Base-by-base conservation (phyloP, 1,140 invertebrate species). In the Leptinotarsa defecta region DNA sequence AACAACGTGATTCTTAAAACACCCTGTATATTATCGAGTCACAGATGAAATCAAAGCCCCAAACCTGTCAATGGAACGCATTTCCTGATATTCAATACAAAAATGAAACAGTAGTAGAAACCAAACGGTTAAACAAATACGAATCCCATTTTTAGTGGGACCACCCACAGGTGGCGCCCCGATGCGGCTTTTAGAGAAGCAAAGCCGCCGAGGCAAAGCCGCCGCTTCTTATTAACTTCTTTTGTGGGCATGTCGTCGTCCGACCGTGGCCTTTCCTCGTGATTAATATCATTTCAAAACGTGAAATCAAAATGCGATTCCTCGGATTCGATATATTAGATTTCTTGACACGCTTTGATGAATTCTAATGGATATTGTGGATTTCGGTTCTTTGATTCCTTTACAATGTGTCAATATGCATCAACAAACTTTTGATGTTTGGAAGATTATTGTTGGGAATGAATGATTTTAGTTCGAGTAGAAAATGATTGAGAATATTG, bases 111-210 rank as follows among this genome's bases (percentile, higher is more conserved):
- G 52, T 57, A 57, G 52, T 57, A 57, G 52, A 57, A 57, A 57
- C 15, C n/a, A 57, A 57, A 57, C 15, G 6, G 52, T 19, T 57
- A 57, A 57, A 19, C 17, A 57, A 57, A 57, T n/a, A 57, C 52
- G 4, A 57, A 19, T n/a, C n/a, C 3, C 52, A 57, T 57, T 57
- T 15, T 57, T 57, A 57, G 13, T 11, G 69, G 63, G 77, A 76
- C 77, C 77, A 78, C 77, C 77, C 77, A 78, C 77, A 75, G 74
- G 77, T 78, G 77, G 77, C 77, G 77, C 77, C 77, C 73, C 70
- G 52, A 17, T 17, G 52, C 52, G 52, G 52, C 52, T 57, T 57
- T 57, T 19, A 57, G 52, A 19, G 34, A 11, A 43, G 34, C 34
- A 43, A 57, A 57, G n/a, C 52, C 52, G 2, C 15, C n/a, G 52